Conservation (phyloP, 2,888 invertebrate species). For the Oscheius sp. region DNA sequence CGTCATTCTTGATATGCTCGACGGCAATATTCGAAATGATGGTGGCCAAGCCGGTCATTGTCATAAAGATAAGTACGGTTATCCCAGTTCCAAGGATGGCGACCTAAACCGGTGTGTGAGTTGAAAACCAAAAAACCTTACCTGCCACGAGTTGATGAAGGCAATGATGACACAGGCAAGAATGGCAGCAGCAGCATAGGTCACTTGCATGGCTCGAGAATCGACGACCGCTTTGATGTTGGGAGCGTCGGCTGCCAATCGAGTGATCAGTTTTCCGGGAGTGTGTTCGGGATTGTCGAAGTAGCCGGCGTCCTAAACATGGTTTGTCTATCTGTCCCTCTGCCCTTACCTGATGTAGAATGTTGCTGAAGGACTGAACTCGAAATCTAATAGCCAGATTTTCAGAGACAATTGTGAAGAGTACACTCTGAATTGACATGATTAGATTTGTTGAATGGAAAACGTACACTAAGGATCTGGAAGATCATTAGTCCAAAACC, state of each 20-base stretch:
- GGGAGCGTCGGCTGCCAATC: slow-evolving; percentile 73
- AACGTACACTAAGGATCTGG: slow-evolving; percentile 56
- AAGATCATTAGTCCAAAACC: slow-evolving; percentile 58
- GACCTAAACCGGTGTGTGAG: slow-evolving; percentile 75
- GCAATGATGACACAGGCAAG: slow-evolving; percentile 74
- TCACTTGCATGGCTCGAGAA: slow-evolving; percentile 63
- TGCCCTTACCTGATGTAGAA: slow-evolving; percentile 65
- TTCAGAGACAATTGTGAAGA: slow-evolving; percentile 57
- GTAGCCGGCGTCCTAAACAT: slow-evolving; percentile 76
- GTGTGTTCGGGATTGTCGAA: slow-evolving; percentile 75
- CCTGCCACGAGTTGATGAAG: slow-evolving; percentile 75
- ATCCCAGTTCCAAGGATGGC: slow-evolving; percentile 62
- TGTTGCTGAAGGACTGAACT: slow-evolving; percentile 63
- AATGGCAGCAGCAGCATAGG: slow-evolving; percentile 73
- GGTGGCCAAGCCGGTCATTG: slow-evolving; percentile 74
- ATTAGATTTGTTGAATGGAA: not conserved
- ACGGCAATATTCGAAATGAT: slow-evolving; percentile 72
- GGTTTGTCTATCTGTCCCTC: slow-evolving; percentile 69
- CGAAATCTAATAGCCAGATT: slow-evolving; percentile 64
- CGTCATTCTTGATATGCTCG: slow-evolving; percentile 73
- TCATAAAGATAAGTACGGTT: slow-evolving; percentile 71
- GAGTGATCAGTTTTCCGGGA: slow-evolving; percentile 74
- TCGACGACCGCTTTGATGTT: slow-evolving; percentile 73
- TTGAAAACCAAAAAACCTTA: slow-evolving; percentile 62
- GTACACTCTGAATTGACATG: slow-evolving; percentile 44